Evolutionary conservation across 2,888 invertebrate genomes (phyloP).

Genomic region (Acleris emargana): DNA sequence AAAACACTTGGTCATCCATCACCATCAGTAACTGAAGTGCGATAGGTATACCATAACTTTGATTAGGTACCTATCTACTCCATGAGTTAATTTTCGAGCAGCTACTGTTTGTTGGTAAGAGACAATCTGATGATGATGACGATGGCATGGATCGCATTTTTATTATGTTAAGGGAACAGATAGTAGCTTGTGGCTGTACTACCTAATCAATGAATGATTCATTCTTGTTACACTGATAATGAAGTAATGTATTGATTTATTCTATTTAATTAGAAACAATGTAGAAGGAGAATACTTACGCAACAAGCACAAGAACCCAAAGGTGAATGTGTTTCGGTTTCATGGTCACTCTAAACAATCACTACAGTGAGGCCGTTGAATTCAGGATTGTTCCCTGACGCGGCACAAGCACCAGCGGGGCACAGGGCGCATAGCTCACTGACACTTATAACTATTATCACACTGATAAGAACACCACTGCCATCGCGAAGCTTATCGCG

Average conservation of each 20-base stretch:
- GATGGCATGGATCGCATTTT: too few relatives aligned
- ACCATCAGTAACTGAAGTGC: too few relatives aligned
- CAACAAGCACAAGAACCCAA: constrained; percentile 59
- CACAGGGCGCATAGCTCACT: constrained; percentile 76
- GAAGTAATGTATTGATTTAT: constrained; percentile 6
- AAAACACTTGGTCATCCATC: too few relatives aligned
- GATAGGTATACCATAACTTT: too few relatives aligned
- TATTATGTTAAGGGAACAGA: neutral
- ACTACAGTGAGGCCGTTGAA: constrained; percentile 53
- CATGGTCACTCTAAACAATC: constrained; percentile 62
- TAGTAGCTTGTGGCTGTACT: neutral
- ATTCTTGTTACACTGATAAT: neutral
- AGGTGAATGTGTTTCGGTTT: constrained; percentile 58
- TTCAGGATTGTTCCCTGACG: constrained; percentile 65
- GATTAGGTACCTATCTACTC: too few relatives aligned
- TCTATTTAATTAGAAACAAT: constrained; percentile 11
- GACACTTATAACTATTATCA: constrained; percentile 82
- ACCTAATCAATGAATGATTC: neutral
- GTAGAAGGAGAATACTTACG: constrained; percentile 61
- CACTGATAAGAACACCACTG: constrained; percentile 79
- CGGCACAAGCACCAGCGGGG: constrained; percentile 67
- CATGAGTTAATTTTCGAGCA: too few relatives aligned
- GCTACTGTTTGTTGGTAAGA: too few relatives aligned
- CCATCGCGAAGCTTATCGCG: constrained; percentile 77
- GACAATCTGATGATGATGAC: too few relatives aligned